Conservation (phyloP, 1,140 invertebrate genomes). For the Listronotus bonariensis region DNA sequence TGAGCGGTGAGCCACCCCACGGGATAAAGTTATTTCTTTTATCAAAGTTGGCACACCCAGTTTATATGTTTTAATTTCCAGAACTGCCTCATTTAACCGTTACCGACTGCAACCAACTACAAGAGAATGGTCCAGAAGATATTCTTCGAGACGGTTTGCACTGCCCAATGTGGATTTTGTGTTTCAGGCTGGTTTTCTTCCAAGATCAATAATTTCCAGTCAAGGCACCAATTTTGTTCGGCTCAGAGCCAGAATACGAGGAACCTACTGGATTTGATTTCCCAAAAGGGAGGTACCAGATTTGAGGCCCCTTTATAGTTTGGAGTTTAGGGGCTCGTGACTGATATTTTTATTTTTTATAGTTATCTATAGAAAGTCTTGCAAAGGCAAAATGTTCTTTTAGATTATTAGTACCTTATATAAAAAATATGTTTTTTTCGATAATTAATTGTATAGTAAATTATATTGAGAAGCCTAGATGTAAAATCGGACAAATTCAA, state of each 20-base stretch:
- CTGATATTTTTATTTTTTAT: slow-evolving; percentile 6
- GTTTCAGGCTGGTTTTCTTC: slow-evolving; percentile 52
- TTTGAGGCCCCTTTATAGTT: slow-evolving; percentile 65
- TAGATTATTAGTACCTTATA: too few species aligned
- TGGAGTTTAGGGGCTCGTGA: slow-evolving; percentile 30
- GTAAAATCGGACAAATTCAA: too few species aligned
- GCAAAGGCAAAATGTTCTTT: too few species aligned
- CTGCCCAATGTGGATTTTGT: slow-evolving; percentile 82
- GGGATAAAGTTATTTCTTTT: too few species aligned
- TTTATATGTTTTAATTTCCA: too few species aligned
- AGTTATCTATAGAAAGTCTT: not conserved
- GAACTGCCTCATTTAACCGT: too few species aligned
- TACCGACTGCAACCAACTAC: slow-evolving; percentile 81
- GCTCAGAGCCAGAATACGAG: slow-evolving; percentile 46
- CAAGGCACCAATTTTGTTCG: slow-evolving; percentile 55
- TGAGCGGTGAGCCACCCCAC: too few species aligned
- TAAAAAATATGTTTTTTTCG: too few species aligned
- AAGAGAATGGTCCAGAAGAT: slow-evolving; percentile 79
- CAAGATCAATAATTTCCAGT: slow-evolving; percentile 49
- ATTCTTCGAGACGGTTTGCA: slow-evolving; percentile 86
- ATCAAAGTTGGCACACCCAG: too few species aligned
- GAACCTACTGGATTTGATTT: slow-evolving; percentile 43
- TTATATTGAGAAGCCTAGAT: too few species aligned
- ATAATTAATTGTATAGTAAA: too few species aligned
- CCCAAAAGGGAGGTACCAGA: slow-evolving; percentile 64